These are phyloP conservation scores for Drosophila ezoana DNA, from an alignment of 2,888 invertebrate genomes.

Conservation along the genomic window DNA sequence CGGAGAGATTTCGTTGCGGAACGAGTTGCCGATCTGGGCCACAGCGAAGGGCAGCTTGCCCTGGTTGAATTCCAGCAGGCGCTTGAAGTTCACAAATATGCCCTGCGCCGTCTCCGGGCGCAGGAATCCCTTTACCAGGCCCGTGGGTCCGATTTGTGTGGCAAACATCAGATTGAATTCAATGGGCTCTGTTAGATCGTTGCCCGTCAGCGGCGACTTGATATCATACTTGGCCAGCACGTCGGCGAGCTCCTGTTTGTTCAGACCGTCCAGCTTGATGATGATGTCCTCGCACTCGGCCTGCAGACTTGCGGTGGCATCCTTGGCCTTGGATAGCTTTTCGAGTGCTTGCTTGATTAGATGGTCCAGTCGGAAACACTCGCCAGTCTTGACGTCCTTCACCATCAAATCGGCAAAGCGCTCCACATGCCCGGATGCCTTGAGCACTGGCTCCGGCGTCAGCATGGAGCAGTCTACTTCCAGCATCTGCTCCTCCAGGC, in stretches of 20 bases:
- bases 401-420: constrained; percentile 99
- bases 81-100: constrained; percentile 99
- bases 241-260: constrained; percentile 93
- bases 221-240: constrained; percentile 95
- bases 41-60: constrained; percentile 98
- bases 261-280: constrained; percentile 93
- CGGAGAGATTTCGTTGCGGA: constrained; percentile 99
- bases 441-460: constrained; percentile 98
- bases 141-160: constrained; percentile 98
- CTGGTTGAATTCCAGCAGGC: constrained; percentile 98
- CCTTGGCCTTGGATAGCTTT: constrained; percentile 94
- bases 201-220: constrained; percentile 97
- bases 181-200: constrained; percentile 97
- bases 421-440: constrained; percentile 99
- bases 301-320: constrained; percentile 88
- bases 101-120: constrained; percentile 99
- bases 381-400: constrained; percentile 97
- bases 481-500: constrained; percentile 98
- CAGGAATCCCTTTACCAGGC: constrained; percentile 95
- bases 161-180: constrained; percentile 99
- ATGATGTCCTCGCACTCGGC: constrained; percentile 82
- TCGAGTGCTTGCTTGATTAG: constrained; percentile 97
- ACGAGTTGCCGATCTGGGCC: constrained; percentile 99
- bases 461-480: constrained; percentile 99
- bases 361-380: constrained; percentile 99